phyloP scores from a whole-genome alignment of 2,113 vertebrate genomes.

The Seriola quinqueradiata region DNA sequence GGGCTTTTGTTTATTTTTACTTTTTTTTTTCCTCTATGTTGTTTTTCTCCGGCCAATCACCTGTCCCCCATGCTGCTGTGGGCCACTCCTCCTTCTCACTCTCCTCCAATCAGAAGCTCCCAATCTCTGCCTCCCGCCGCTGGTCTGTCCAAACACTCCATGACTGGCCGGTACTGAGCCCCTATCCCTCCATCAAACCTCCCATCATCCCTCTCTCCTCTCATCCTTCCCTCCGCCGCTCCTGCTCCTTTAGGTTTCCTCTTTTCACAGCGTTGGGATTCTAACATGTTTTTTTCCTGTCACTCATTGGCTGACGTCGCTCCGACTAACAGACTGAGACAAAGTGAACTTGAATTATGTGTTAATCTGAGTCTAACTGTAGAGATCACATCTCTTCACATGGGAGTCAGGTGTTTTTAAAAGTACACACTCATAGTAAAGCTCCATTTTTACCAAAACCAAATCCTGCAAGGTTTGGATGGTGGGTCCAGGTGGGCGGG shows the following conservation, averaged over 20 bases:
- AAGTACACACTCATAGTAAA: too few species aligned
- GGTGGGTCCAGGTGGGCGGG: too few species aligned
- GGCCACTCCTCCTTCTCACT: constrained; percentile 83
- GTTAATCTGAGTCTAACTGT: not conserved
- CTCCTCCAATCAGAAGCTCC: constrained; percentile 91
- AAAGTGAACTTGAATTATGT: not conserved
- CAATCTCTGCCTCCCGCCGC: constrained; percentile 93
- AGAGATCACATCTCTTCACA: not conserved
- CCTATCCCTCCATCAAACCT: constrained; percentile 24
- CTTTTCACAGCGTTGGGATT: not conserved
- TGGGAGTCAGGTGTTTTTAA: too few species aligned
- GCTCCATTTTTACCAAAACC: too few species aligned
- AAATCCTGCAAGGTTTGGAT: too few species aligned
- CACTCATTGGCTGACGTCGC: constrained; percentile 44
- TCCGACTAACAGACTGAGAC: constrained; percentile 31
- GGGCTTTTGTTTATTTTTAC: constrained; percentile 21
- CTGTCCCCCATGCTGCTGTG: constrained; percentile 74
- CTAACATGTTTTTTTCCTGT: constrained; percentile 26
- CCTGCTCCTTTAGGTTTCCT: not conserved
- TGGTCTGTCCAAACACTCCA: constrained; percentile 99
- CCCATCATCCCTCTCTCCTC: not conserved
- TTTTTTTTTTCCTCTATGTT: constrained; percentile 17
- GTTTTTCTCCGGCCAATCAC: constrained; percentile 54
- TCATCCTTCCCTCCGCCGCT: not conserved
- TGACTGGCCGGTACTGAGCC: constrained; percentile 97